These are phyloP conservation scores for Sinella curviseta DNA, from an alignment of 1,140 invertebrate species.

Conservation along the genomic window DNA sequence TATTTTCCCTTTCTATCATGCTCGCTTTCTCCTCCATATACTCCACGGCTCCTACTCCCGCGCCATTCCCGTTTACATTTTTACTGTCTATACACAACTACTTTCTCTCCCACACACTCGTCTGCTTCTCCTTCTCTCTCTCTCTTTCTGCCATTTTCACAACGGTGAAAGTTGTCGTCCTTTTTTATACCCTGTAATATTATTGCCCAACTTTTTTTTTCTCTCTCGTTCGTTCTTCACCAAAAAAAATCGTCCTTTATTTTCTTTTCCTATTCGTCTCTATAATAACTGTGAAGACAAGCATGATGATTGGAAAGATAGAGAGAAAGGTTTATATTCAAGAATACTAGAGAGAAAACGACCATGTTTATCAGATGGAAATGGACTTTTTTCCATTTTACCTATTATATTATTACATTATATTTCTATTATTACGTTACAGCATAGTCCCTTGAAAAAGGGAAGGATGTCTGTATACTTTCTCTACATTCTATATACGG, in stretches of 20 bases:
- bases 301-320: slow-evolving; percentile 11
- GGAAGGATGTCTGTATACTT: too few species aligned
- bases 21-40: too few species aligned
- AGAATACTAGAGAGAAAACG: too few species aligned
- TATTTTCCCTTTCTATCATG: background rate
- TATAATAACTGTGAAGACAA: slow-evolving; percentile 26
- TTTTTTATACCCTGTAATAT: background rate
- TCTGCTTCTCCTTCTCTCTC: too few species aligned
- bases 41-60: too few species aligned
- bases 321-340: too few species aligned
- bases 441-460: too few species aligned
- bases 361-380: background rate
- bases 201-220: slow-evolving; percentile 1
- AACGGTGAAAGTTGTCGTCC: background rate
- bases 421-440: too few species aligned
- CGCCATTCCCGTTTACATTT: background rate
- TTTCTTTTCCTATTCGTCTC: background rate
- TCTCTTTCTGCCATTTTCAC: too few species aligned
- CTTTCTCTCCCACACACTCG: too few species aligned
- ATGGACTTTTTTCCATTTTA: slow-evolving; percentile 16
- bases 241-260: background rate
- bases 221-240: too few species aligned
- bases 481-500: background rate
- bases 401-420: slow-evolving; percentile 21
- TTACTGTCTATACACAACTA: background rate